phyloP scores from a whole-genome alignment of 2,888 invertebrate genomes.

The Thyatira batis region DNA sequence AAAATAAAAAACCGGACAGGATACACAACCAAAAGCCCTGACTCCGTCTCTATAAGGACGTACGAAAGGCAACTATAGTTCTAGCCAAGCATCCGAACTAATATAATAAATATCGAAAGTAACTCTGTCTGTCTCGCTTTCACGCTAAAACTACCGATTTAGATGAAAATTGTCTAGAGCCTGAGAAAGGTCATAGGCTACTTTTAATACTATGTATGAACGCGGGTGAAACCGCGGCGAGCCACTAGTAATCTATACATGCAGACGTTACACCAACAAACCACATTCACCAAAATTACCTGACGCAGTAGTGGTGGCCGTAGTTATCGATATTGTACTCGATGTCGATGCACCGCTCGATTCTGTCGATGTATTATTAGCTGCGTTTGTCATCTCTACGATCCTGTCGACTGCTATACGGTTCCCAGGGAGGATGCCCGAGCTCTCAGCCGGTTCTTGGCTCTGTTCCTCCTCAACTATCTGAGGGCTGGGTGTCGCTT shows the following conservation, averaged over 20 bases:
- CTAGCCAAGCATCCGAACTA: too few relatives aligned
- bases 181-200: too few relatives aligned
- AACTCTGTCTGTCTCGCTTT: too few relatives aligned
- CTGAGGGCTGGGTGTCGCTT: conserved; percentile 52
- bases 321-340: conserved; percentile 52
- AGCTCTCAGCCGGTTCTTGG: conserved; percentile 47
- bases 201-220: too few relatives aligned
- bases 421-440: conserved; percentile 55
- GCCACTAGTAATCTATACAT: conserved; percentile 2
- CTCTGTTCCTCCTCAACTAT: conserved; percentile 45
- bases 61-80: too few relatives aligned
- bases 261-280: conserved; percentile 10
- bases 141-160: too few relatives aligned
- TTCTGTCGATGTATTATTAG: conserved; percentile 17
- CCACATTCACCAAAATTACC: conserved; percentile 47
- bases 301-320: conserved; percentile 71
- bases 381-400: conserved; percentile 48
- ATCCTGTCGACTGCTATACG: conserved; percentile 70
- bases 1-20: too few relatives aligned
- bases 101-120: not conserved
- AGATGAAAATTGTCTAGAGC: too few relatives aligned
- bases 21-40: too few relatives aligned
- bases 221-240: too few relatives aligned
- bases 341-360: conserved; percentile 36
- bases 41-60: too few relatives aligned